Evolutionary conservation across 2,888 invertebrate genomes (phyloP).

Genomic region (Uropetala carovei): DNA sequence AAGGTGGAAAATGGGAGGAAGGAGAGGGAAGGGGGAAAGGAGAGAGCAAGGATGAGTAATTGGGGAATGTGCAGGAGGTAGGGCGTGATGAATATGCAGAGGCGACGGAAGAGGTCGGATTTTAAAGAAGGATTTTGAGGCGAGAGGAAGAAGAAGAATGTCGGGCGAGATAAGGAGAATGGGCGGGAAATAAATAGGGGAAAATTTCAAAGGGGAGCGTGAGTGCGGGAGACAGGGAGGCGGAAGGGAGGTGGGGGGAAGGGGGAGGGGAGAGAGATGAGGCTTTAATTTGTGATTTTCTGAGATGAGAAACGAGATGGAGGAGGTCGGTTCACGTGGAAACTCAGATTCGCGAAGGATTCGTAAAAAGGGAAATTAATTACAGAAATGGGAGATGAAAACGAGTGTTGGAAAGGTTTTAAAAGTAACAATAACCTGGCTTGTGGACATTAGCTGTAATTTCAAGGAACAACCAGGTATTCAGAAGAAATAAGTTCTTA

Average conservation of each 20-base stretch:
- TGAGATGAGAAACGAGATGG: not conserved
- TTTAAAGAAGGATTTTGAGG: not conserved
- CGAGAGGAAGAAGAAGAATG: not conserved
- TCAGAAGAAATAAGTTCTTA: too few species aligned
- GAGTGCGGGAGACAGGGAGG: not conserved
- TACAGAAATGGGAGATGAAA: not conserved
- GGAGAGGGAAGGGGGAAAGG: not conserved
- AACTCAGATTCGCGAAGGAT: not conserved
- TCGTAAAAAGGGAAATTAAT: not conserved
- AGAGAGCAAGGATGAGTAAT: slow-evolving; percentile 2
- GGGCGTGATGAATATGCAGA: slow-evolving; percentile 38
- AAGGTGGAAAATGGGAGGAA: too few species aligned
- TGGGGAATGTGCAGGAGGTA: not conserved
- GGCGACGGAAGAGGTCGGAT: not conserved
- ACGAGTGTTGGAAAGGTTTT: not conserved
- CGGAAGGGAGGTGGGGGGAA: not conserved
- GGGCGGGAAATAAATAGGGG: slow-evolving; percentile 12
- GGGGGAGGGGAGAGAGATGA: not conserved
- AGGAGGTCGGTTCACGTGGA: not conserved
- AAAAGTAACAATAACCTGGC: too few species aligned
- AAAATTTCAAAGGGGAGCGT: slow-evolving; percentile 9
- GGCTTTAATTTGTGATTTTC: not conserved
- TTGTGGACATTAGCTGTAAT: too few species aligned
- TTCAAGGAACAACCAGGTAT: too few species aligned
- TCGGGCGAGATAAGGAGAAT: not conserved